Conservation (phyloP, 2,113 vertebrate genomes). For the Girardinichthys multiradiatus region DNA sequence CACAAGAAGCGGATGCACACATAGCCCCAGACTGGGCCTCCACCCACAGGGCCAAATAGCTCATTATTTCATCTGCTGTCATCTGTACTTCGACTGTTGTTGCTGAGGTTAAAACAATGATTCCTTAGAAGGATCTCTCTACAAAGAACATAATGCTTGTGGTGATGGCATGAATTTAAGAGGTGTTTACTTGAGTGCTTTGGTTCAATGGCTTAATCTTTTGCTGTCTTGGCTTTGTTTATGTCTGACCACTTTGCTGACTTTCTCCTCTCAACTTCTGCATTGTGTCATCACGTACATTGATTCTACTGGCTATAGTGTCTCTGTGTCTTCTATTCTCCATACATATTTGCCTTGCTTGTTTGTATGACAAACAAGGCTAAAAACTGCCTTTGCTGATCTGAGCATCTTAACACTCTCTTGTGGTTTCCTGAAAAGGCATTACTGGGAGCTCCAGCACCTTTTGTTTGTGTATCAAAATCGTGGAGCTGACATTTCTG, state of each 20-base stretch:
- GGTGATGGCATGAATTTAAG: background rate
- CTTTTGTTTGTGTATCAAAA: background rate
- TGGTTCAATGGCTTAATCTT: too few species aligned
- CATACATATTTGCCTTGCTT: background rate
- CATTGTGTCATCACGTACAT: background rate
- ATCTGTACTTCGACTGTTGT: background rate
- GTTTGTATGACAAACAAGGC: background rate
- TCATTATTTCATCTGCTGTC: too few species aligned
- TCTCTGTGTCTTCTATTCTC: background rate
- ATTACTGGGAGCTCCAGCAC: background rate
- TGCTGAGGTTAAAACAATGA: background rate
- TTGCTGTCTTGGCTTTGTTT: background rate
- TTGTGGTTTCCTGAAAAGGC: background rate
- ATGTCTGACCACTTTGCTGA: background rate
- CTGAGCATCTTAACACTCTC: background rate
- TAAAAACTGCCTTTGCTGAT: background rate
- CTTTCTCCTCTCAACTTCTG: background rate
- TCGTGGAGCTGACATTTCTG: background rate
- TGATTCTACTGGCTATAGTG: background rate
- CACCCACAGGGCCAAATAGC: too few species aligned
- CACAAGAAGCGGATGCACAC: constrained; percentile 29
- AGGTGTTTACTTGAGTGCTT: too few species aligned
- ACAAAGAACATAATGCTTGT: background rate
- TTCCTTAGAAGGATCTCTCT: background rate
- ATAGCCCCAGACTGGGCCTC: too few species aligned